Conservation (phyloP, 2,797 vertebrate species). For the Lophotriccus pileatus region DNA sequence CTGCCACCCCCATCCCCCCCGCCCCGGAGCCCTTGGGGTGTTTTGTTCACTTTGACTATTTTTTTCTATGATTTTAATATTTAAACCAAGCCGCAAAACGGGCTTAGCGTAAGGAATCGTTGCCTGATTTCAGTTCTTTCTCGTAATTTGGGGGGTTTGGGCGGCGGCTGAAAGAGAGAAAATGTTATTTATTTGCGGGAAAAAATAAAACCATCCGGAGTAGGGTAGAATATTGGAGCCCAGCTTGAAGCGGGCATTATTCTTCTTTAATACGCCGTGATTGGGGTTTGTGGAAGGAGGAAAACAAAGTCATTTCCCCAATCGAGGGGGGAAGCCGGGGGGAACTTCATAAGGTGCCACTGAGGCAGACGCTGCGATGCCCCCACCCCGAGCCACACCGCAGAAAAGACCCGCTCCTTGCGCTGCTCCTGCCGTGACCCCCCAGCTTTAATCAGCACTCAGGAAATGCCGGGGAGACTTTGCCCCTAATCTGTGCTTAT, state of each 20-base stretch:
- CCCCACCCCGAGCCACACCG: not conserved
- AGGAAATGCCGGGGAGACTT: not conserved
- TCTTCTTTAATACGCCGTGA: not conserved
- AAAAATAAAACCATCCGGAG: not conserved
- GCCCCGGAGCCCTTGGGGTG: not conserved
- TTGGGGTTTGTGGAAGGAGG: not conserved
- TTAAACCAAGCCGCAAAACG: rapidly evolving
- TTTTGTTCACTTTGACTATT: not conserved
- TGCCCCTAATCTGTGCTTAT: not conserved
- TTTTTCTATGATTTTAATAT: not conserved
- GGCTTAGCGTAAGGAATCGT: not conserved
- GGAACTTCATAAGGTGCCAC: not conserved
- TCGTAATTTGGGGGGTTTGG: not conserved
- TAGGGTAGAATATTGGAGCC: not conserved
- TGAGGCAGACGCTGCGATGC: not conserved
- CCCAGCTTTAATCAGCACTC: not conserved
- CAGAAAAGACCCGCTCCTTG: not conserved
- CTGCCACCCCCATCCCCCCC: not conserved
- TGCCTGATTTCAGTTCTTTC: not conserved
- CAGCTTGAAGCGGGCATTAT: rapidly evolving
- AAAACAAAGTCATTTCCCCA: not conserved
- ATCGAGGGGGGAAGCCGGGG: not conserved
- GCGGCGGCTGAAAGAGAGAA: not conserved
- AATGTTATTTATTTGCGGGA: rapidly evolving
- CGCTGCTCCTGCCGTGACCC: not conserved